Evolutionary conservation across 2,888 invertebrate species (phyloP).

Genomic region (Euproctis similis): DNA sequence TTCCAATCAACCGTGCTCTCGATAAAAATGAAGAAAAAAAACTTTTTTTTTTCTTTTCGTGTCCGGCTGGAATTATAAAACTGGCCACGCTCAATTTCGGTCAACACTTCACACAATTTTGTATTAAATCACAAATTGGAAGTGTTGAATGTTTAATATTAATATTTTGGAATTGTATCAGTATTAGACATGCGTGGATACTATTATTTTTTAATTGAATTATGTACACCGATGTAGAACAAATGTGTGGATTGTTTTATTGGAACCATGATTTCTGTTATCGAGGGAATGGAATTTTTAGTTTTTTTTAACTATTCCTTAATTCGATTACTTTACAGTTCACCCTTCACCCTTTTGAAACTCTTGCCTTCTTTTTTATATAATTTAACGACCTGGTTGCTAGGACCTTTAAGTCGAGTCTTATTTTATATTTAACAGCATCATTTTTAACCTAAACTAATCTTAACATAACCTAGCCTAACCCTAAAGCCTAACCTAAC

Average conservation of each 20-base stretch:
- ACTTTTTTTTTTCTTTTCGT: no score
- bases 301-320: neutral
- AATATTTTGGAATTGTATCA: conserved; percentile 15
- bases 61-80: conserved; percentile 35
- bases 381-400: no score
- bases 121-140: conserved; percentile 25
- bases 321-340: no score
- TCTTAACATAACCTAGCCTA: no score
- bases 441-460: no score
- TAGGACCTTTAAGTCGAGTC: no score
- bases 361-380: no score
- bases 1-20: conserved; percentile 62
- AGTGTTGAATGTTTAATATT: conserved; percentile 28
- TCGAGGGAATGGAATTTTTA: conserved; percentile 1
- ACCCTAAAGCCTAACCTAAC: no score
- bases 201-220: conserved; percentile 24
- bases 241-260: conserved; percentile 10
- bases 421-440: no score
- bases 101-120: conserved; percentile 36
- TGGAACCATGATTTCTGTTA: conserved; percentile 3
- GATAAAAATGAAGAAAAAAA: conserved; percentile 58
- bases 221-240: conserved; percentile 16
- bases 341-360: no score
- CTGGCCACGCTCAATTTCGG: conserved; percentile 41
- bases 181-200: no score